Conservation (phyloP, 1,140 invertebrate genomes). For the Drosophila pachea region DNA sequence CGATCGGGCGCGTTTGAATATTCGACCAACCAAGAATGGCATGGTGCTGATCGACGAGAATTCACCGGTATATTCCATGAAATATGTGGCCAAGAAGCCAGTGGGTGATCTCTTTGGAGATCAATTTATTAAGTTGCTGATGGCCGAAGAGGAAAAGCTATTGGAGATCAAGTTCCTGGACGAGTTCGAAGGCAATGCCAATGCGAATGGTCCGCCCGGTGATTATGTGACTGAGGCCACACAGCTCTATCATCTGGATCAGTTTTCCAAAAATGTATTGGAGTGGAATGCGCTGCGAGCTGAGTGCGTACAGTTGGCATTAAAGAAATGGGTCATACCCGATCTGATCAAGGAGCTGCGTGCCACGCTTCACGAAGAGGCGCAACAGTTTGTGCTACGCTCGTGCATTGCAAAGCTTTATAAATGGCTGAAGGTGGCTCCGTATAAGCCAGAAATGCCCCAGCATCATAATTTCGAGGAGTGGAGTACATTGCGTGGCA, state of each 20-base stretch:
- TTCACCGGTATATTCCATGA: constrained; percentile 92
- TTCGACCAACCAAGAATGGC: constrained; percentile 93
- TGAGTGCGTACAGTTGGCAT: constrained; percentile 92
- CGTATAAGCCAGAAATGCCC: constrained; percentile 84
- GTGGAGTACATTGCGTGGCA: constrained; percentile 91
- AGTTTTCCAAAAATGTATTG: constrained; percentile 96
- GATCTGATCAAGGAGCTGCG: constrained; percentile 93
- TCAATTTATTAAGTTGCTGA: constrained; percentile 91
- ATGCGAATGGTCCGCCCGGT: constrained; percentile 78
- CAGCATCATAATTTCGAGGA: constrained; percentile 92
- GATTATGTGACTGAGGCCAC: constrained; percentile 94
- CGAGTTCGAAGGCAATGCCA: constrained; percentile 87
- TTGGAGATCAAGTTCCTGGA: constrained; percentile 87
- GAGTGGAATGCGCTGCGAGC: constrained; percentile 96
- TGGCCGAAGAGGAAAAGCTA: constrained; percentile 93
- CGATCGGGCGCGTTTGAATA: constrained; percentile 91
- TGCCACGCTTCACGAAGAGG: constrained; percentile 89
- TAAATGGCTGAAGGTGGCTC: constrained; percentile 95
- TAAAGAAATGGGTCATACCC: constrained; percentile 93
- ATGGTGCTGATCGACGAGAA: constrained; percentile 96
- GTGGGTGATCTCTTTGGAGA: constrained; percentile 93
- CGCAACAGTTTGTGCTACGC: constrained; percentile 93
- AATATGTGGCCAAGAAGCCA: constrained; percentile 97
- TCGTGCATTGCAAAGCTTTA: constrained; percentile 91
- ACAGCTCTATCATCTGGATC: constrained; percentile 94